Percentiles rank a stretch among this genome's conserved stretches.
phyloP scores from a whole-genome alignment of 1,140 invertebrate genomes.

The Meloidogyne floridensis region DNA sequence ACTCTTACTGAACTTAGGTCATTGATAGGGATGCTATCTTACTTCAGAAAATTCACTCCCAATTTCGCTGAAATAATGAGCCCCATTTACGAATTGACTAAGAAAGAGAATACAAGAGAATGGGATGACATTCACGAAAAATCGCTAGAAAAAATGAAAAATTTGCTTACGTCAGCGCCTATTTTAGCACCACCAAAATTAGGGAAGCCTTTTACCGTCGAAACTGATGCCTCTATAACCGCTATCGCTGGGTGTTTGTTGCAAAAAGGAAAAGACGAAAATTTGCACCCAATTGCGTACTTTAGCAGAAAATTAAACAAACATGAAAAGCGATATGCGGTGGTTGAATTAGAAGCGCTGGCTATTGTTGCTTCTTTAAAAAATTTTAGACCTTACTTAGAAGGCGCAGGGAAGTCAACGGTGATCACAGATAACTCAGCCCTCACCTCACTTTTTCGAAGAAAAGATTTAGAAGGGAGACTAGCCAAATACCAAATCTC shows the following conservation, averaged over 20 bases:
- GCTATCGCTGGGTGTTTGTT: conserved; percentile 14
- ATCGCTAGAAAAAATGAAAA: conserved; percentile 11
- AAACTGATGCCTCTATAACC: conserved; percentile 26
- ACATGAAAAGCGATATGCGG: conserved; percentile 28
- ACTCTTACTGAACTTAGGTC: neutral
- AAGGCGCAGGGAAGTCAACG: conserved; percentile 16
- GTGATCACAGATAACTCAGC: conserved; percentile 31
- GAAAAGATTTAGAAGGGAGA: conserved; percentile 21
- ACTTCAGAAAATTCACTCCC: conserved; percentile 10
- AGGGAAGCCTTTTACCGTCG: conserved; percentile 31
- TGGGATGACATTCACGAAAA: conserved; percentile 16
- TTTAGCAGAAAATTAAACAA: conserved; percentile 26
- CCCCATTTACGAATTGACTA: neutral
- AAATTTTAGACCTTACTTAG: conserved; percentile 26
- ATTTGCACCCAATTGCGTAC: conserved; percentile 28
- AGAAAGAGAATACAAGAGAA: conserved; percentile 13
- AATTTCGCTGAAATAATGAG: neutral
- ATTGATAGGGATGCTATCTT: neutral
- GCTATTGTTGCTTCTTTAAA: conserved; percentile 14
- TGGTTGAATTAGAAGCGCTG: conserved; percentile 34
- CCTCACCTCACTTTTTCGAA: conserved; percentile 15
- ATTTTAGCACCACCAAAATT: conserved; percentile 18
- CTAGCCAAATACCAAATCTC: conserved; percentile 27
- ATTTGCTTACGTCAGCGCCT: conserved; percentile 13
- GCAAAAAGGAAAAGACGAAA: neutral